Conservation (phyloP, 1,140 invertebrate genomes). For the Probaryconus sp. region DNA sequence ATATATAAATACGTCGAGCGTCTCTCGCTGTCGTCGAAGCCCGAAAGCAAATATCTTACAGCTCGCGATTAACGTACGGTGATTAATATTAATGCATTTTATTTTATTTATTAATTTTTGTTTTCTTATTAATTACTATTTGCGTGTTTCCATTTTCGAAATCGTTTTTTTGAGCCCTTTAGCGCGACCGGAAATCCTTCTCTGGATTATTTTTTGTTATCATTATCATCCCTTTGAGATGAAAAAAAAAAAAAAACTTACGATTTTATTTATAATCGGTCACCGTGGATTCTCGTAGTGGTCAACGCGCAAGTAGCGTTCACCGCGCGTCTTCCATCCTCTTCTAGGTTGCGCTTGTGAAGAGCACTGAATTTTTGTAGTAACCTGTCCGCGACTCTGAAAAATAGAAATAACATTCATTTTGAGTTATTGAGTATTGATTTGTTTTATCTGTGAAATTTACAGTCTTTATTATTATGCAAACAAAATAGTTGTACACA, state of each 20-base stretch:
- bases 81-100: conserved; percentile 54
- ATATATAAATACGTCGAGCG: conserved; percentile 58
- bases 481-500: no score
- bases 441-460: no score
- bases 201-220: conserved; percentile 1
- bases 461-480: no score
- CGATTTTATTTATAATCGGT: not conserved
- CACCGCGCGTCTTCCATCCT: conserved; percentile 65
- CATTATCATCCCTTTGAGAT: no score
- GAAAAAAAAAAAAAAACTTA: conserved; percentile 36
- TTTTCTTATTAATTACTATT: conserved; percentile 61
- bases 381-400: conserved; percentile 83
- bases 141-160: not conserved
- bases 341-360: conserved; percentile 89
- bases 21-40: conserved; percentile 53
- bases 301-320: conserved; percentile 42
- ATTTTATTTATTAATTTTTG: no score
- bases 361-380: conserved; percentile 91
- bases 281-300: conserved; percentile 9
- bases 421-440: no score
- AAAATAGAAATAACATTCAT: no score
- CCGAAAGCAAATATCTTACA: conserved; percentile 57
- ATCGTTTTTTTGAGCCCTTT: conserved; percentile 17
- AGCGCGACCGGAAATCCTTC: conserved; percentile 1
- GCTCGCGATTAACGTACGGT: conserved; percentile 52